phyloP scores from a whole-genome alignment of 2,888 invertebrate species.

The Bugulina stolonifera region DNA sequence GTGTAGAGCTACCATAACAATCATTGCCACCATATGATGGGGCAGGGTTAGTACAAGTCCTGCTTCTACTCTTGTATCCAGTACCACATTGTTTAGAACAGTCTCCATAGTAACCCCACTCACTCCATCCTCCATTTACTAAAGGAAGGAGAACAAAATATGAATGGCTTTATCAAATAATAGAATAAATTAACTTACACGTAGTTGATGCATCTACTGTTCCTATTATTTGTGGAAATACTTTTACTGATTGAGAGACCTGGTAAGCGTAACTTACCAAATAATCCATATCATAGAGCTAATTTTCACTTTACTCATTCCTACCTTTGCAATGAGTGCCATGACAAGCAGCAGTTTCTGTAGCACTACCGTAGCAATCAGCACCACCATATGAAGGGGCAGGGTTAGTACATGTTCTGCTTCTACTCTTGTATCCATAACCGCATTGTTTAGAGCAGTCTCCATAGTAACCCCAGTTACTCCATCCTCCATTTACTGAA shows the following conservation, averaged over 20 bases:
- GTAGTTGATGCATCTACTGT: too few relatives aligned
- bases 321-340: conserved; percentile 39
- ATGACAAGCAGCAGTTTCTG: conserved; percentile 35
- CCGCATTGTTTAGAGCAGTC: conserved; percentile 42
- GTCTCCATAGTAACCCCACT: conserved; percentile 39
- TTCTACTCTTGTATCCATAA: conserved; percentile 35
- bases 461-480: conserved; percentile 42
- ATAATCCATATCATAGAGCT: too few relatives aligned
- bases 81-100: conserved; percentile 45
- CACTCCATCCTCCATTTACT: conserved; percentile 48
- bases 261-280: too few relatives aligned
- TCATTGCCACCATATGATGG: conserved; percentile 40
- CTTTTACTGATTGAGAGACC: too few relatives aligned
- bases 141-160: too few relatives aligned
- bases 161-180: too few relatives aligned
- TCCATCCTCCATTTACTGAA: conserved; percentile 45
- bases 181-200: too few relatives aligned
- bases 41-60: conserved; percentile 41
- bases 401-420: conserved; percentile 41
- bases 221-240: too few relatives aligned
- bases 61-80: conserved; percentile 37
- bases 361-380: conserved; percentile 36
- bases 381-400: conserved; percentile 41
- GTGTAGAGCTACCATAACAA: conserved; percentile 34
- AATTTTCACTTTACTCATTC: conserved; percentile 27